Percentiles rank a stretch among this genome's conserved stretches.
phyloP scores from a whole-genome alignment of 2,113 vertebrate species.

The Pomatostomus ruficeps region DNA sequence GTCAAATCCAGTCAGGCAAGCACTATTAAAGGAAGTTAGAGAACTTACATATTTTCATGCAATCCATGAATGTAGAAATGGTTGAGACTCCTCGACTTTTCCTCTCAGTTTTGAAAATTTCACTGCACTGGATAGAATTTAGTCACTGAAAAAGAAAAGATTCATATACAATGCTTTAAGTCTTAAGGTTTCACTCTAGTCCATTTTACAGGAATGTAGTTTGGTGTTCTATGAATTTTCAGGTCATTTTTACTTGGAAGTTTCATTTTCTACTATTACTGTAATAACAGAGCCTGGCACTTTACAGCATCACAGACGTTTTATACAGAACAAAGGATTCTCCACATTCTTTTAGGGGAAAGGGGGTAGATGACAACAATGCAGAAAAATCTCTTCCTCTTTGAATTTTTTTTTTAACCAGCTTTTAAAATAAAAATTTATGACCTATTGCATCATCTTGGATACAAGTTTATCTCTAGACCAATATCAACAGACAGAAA shows the following conservation, averaged over 20 bases:
- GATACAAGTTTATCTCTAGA: constrained; percentile 22
- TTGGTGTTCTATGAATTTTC: background rate
- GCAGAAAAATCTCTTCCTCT: background rate
- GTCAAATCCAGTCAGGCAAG: background rate
- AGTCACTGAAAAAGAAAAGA: background rate
- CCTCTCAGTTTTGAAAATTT: background rate
- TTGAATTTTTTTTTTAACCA: constrained; percentile 12
- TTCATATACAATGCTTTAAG: background rate
- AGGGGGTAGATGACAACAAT: background rate
- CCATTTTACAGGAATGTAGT: background rate
- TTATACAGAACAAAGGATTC: background rate
- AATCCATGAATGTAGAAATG: background rate
- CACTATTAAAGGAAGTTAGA: background rate
- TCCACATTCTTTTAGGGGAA: background rate
- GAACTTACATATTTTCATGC: background rate
- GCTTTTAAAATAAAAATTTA: constrained; percentile 16
- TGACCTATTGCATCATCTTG: background rate
- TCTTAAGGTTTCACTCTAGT: background rate
- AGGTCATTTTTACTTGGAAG: background rate
- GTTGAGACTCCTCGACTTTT: background rate
- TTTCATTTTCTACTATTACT: background rate
- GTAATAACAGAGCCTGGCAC: background rate
- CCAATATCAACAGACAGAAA: background rate
- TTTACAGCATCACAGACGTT: background rate
- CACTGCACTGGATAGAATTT: background rate